These are phyloP conservation scores for Dexiosoma caninum DNA, from an alignment of 2,888 invertebrate species.

Conservation along the genomic window DNA sequence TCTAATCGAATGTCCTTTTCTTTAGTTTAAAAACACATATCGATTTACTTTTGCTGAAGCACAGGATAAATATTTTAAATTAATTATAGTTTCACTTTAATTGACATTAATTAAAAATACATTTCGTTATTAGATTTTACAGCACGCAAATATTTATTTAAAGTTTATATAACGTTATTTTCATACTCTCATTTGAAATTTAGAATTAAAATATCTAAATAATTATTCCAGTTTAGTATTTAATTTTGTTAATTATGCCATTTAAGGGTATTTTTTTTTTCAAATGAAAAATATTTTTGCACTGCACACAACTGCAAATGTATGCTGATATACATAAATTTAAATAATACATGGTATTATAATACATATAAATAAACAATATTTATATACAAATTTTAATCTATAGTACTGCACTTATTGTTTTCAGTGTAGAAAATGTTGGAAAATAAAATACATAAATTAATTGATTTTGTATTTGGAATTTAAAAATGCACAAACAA, in stretches of 20 bases:
- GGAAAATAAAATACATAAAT: not conserved
- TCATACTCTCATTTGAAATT: not conserved
- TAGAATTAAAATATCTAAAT: slow-evolving; percentile 14
- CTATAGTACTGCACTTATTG: not conserved
- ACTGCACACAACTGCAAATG: no score
- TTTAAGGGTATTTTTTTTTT: no score
- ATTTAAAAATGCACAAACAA: slow-evolving; percentile 15
- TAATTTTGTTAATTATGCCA: slow-evolving; percentile 55
- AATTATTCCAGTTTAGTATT: slow-evolving; percentile 47
- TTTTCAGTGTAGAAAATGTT: slow-evolving; percentile 18
- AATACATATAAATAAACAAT: no score
- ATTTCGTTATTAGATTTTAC: not conserved
- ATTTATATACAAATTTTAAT: not conserved
- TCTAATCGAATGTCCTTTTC: no score
- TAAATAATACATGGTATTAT: not conserved
- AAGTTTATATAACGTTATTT: not conserved
- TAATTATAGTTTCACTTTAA: not conserved
- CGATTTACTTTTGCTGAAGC: no score
- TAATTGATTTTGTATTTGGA: slow-evolving; percentile 3
- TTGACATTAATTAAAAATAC: not conserved
- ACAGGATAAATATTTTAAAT: no score
- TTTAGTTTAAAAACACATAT: no score
- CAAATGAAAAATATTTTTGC: not conserved
- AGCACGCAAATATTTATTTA: not conserved
- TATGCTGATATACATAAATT: not conserved